A percentile compares a stretch with the other conserved stretches of the same genome.
phyloP scores from a whole-genome alignment of 2,113 vertebrate species.

The Bagarius yarrelli region DNA sequence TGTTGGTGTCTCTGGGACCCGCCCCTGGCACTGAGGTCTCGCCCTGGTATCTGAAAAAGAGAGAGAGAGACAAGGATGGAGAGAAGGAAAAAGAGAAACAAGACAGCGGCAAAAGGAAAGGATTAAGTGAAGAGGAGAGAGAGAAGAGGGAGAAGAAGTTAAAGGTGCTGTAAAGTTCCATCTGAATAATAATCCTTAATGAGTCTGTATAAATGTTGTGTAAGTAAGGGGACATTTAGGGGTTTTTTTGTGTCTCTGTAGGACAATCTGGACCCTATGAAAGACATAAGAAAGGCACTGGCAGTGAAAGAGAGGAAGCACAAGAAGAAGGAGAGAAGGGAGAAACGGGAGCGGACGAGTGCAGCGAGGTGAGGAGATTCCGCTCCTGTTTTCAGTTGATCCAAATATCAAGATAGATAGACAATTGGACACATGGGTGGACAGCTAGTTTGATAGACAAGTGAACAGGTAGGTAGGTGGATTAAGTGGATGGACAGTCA shows the following conservation, averaged over 20 bases:
- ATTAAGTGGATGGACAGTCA: too few species aligned
- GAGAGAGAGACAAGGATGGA: slow-evolving; percentile 49
- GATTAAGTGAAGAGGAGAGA: slow-evolving; percentile 23
- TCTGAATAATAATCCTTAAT: background rate
- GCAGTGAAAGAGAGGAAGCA: slow-evolving; percentile 57
- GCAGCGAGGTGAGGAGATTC: slow-evolving; percentile 60
- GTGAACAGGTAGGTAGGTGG: too few species aligned
- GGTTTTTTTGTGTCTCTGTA: slow-evolving; percentile 27
- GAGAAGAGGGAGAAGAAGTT: slow-evolving; percentile 60
- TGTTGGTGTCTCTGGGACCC: slow-evolving; percentile 84
- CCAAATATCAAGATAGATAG: too few species aligned
- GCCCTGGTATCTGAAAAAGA: slow-evolving; percentile 82
- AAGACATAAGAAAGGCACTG: slow-evolving; percentile 71
- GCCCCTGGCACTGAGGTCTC: slow-evolving; percentile 79
- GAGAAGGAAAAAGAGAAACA: slow-evolving; percentile 51
- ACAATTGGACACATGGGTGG: too few species aligned
- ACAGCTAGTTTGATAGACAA: too few species aligned
- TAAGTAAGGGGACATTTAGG: background rate
- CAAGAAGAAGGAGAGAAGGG: slow-evolving; percentile 62
- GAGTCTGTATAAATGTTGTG: background rate
- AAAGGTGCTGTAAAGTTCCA: background rate
- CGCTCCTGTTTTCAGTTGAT: background rate
- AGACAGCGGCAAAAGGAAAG: slow-evolving; percentile 23
- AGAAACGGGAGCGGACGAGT: slow-evolving; percentile 53
- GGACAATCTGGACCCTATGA: slow-evolving; percentile 68